These are phyloP conservation scores for Drosophila navojoa DNA, from an alignment of 1,140 invertebrate genomes.

Conservation along the genomic window DNA sequence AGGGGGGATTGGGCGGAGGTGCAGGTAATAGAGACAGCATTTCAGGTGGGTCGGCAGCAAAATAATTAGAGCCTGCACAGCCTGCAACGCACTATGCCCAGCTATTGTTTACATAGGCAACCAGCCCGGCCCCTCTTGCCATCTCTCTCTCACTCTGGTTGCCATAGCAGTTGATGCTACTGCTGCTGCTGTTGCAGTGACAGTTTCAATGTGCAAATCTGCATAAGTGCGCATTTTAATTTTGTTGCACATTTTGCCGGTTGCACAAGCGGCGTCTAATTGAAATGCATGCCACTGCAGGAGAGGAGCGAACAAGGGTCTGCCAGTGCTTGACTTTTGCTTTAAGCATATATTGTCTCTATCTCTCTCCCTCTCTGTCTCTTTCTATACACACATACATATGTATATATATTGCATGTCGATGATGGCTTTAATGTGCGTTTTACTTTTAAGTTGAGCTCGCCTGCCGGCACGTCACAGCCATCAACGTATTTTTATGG, in stretches of 20 bases:
- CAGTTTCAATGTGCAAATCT: conserved; percentile 82
- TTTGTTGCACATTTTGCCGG: conserved; percentile 82
- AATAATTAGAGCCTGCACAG: conserved; percentile 78
- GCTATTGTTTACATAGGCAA: conserved; percentile 42
- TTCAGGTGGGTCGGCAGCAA: conserved; percentile 67
- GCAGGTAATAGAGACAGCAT: conserved; percentile 14
- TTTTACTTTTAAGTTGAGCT: conserved; percentile 13
- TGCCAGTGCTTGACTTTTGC: conserved; percentile 52
- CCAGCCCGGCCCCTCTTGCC: background rate
- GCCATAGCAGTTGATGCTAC: conserved; percentile 34
- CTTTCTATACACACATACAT: background rate
- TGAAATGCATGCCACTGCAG: conserved; percentile 67
- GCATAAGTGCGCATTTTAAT: conserved; percentile 83
- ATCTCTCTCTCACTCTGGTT: background rate
- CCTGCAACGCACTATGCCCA: conserved; percentile 67
- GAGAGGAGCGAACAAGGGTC: background rate
- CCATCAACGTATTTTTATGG: conserved; percentile 70
- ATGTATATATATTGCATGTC: conserved; percentile 7
- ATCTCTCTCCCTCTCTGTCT: no score
- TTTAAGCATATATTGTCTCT: conserved; percentile 45
- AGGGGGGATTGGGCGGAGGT: background rate
- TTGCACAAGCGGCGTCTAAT: conserved; percentile 71
- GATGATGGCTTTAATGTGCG: conserved; percentile 57
- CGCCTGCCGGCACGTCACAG: conserved; percentile 46
- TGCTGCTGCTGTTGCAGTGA: conserved; percentile 52